phyloP scores from a whole-genome alignment of 2,797 vertebrate genomes.

The Geotria australis region DNA sequence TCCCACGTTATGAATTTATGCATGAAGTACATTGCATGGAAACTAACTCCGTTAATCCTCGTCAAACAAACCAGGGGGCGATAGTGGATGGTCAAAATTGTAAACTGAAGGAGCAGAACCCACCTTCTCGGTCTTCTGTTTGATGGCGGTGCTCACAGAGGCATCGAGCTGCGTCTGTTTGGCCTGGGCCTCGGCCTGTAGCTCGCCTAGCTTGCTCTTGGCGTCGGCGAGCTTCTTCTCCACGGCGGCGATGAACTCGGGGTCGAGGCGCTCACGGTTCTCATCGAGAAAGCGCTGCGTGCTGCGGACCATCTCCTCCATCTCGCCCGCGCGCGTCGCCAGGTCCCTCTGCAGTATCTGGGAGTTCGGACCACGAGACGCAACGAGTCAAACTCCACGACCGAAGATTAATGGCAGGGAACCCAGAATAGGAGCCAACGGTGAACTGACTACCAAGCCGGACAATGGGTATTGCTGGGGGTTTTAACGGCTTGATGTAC shows the following conservation, averaged over 20 bases:
- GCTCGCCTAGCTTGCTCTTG: conserved; percentile 34
- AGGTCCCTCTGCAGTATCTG: conserved; percentile 52
- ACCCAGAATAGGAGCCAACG: too few species aligned
- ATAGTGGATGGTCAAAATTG: too few species aligned
- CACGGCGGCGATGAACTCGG: conserved; percentile 9
- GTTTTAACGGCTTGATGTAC: too few species aligned
- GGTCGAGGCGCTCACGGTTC: conserved; percentile 24
- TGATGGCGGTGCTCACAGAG: conserved; percentile 34
- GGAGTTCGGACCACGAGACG: not conserved
- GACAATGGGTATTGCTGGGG: too few species aligned
- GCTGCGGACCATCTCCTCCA: conserved; percentile 29
- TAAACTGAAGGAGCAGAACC: fast-evolving
- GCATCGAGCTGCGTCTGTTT: conserved; percentile 35
- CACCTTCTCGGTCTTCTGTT: conserved; percentile 74
- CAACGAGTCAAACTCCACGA: not conserved
- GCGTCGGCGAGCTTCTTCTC: conserved; percentile 13
- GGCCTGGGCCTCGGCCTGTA: conserved; percentile 23
- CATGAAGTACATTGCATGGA: too few species aligned
- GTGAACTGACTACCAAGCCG: too few species aligned
- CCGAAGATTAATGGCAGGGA: too few species aligned
- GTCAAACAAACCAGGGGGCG: not conserved
- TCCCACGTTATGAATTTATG: too few species aligned
- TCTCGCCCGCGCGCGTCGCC: conserved; percentile 20
- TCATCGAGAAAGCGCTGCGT: conserved; percentile 52
- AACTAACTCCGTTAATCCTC: not conserved